phyloP scores from a whole-genome alignment of 2,113 vertebrate species.

The Vanacampus margaritifer region DNA sequence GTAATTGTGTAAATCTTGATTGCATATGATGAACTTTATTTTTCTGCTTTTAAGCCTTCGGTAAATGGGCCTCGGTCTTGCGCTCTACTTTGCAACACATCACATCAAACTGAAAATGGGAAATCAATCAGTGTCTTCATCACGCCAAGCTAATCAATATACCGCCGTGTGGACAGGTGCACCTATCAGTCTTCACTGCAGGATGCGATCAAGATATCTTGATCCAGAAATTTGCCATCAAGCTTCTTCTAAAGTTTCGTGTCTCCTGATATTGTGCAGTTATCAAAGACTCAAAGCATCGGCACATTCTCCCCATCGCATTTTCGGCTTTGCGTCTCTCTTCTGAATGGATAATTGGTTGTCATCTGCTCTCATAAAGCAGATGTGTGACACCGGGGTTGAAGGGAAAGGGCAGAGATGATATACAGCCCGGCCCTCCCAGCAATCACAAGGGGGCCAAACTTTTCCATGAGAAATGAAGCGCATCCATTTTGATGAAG shows the following conservation, averaged over 20 bases:
- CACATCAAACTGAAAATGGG: not conserved
- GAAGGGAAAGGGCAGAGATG: conserved; percentile 45
- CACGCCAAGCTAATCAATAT: conserved; percentile 1
- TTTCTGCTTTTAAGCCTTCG: no score
- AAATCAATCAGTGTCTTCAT: conserved; percentile 10
- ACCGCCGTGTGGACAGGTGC: conserved; percentile 7
- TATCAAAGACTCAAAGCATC: conserved; percentile 19
- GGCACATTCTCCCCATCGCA: conserved; percentile 5
- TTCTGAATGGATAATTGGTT: conserved; percentile 60
- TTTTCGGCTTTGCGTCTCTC: conserved; percentile 32
- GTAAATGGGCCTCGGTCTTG: no score
- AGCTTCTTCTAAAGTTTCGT: conserved; percentile 1
- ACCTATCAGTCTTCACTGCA: conserved; percentile 10
- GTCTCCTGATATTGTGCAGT: conserved; percentile 24
- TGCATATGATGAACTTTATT: no score
- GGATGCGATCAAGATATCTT: not conserved
- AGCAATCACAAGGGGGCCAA: conserved; percentile 29
- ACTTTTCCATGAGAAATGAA: conserved; percentile 41
- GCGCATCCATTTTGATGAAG: conserved; percentile 42
- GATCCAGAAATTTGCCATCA: conserved; percentile 9
- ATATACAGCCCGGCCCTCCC: conserved; percentile 44
- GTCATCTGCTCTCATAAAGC: conserved; percentile 56
- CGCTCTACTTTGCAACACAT: not conserved
- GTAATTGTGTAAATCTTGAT: no score
- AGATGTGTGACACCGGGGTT: conserved; percentile 41